phyloP scores from a whole-genome alignment of 2,888 invertebrate genomes.

The Euplexia lucipara region DNA sequence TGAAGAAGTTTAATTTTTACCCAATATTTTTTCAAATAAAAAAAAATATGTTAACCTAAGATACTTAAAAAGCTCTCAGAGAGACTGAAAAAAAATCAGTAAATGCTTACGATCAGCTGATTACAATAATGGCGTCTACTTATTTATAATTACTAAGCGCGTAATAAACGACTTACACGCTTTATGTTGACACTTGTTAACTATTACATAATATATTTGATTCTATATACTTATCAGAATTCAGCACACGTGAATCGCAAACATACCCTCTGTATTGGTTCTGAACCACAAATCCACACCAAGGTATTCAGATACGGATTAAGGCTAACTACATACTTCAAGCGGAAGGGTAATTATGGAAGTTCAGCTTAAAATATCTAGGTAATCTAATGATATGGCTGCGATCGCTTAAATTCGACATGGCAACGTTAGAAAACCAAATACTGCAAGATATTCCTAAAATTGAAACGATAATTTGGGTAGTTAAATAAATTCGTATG shows the following conservation, averaged over 20 bases:
- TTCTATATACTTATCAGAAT: constrained; percentile 35
- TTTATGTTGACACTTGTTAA: constrained; percentile 39
- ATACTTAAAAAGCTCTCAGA: constrained; percentile 6
- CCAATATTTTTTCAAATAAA: constrained; percentile 1
- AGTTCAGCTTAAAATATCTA: constrained; percentile 74
- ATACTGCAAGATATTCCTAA: constrained; percentile 40
- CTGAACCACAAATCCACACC: constrained; percentile 36
- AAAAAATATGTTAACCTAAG: constrained; percentile 11
- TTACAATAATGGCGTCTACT: constrained; percentile 55
- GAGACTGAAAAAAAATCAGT: constrained; percentile 9
- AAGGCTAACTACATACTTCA: constrained; percentile 55
- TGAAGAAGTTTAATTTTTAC: background rate
- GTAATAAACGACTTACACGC: constrained; percentile 52
- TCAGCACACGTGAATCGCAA: constrained; percentile 45
- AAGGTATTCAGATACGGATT: constrained; percentile 63
- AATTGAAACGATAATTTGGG: constrained; percentile 27
- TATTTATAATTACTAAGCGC: constrained; percentile 62
- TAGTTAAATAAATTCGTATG: constrained; percentile 62
- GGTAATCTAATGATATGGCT: constrained; percentile 81
- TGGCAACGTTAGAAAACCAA: constrained; percentile 63
- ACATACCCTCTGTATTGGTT: constrained; percentile 29
- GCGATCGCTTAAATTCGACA: constrained; percentile 78
- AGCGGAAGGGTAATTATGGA: constrained; percentile 67
- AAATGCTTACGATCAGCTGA: constrained; percentile 28
- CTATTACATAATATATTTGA: constrained; percentile 42